Evolutionary conservation across 1,140 invertebrate genomes (phyloP), one percentile per base, ranked within the genome.

Genomic region (Papilio machaon): DNA sequence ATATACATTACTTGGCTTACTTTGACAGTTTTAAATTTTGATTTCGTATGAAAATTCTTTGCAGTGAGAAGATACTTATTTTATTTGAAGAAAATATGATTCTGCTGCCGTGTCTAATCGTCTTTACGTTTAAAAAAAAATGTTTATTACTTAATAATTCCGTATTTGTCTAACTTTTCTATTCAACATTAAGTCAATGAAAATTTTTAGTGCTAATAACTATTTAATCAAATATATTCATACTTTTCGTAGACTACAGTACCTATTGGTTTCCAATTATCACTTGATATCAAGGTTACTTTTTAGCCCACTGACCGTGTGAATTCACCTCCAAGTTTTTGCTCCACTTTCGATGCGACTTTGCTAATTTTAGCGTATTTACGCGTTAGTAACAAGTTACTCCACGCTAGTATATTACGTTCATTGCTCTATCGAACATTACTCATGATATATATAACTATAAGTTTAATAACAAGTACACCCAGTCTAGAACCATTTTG

Each of bases 321-420:
- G 86, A 88, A 88, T 82, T 82, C 49, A 82, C 82, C 81, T 83
- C 80, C 81, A 80, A 79, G 82, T 23, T 23, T 77, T 75, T 82
- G 86, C 81, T 84, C 87, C 80, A 90, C 83, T 88, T 88, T 88
- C 80, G 79, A 75, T 80, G 77, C 60, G 60, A 84, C 84, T 64
- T 83, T 87, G 86, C 84, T 87, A 88, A 88, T 85, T 85, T 73
- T 78, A 83, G 64, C 64, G 23, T 30, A 30, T 67, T 67, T 67
- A 67, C 64, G 23, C 58, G 47, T 80, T 38, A 13, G 73, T 73
- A 85, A 83, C 74, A 49, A 73, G 35, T 60, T 70, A 74, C n/a
- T 67, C 76, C 73, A 70, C 60, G 23, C 67, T 64, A 35, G 64
- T 30, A 13, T 58, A 70, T 70, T 80, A 67, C 47, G 75, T 58